phyloP scores from a whole-genome alignment of 2,113 vertebrate genomes.

The Mirza zaza region DNA sequence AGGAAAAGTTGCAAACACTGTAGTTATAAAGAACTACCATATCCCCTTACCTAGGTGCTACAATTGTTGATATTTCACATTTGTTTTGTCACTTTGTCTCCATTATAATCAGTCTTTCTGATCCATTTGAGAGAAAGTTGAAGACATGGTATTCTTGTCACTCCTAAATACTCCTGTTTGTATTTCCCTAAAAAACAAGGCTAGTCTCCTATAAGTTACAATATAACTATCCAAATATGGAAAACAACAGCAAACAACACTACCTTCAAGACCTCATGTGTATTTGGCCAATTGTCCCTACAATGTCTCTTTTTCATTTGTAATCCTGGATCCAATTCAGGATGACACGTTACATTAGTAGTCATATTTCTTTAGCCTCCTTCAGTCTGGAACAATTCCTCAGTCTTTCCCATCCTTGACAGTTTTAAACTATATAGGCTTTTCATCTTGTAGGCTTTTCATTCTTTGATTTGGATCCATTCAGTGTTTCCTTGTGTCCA shows the following conservation, averaged over 20 bases:
- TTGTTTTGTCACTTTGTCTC: background rate
- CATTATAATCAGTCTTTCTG: background rate
- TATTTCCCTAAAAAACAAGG: background rate
- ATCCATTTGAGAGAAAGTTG: constrained; percentile 17
- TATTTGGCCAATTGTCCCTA: background rate
- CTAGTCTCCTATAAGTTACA: background rate
- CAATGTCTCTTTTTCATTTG: background rate
- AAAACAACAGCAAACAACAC: constrained; percentile 20
- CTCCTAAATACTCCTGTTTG: background rate
- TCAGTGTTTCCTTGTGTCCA: background rate
- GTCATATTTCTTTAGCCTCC: background rate
- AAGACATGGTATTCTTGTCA: background rate
- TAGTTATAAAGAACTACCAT: background rate
- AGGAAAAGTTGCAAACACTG: constrained; percentile 17
- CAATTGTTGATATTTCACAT: background rate
- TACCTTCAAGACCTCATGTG: background rate
- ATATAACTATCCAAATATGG: background rate
- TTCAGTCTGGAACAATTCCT: background rate
- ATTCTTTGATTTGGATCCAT: background rate
- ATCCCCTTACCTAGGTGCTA: background rate
- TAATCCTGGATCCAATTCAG: background rate
- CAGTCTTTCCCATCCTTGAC: background rate
- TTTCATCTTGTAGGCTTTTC: constrained; percentile 1
- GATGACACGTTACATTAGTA: background rate
- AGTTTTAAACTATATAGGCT: background rate